These are phyloP conservation scores for Amblyornis subalaris DNA, from an alignment of 2,113 vertebrate genomes.

Conservation along the genomic window DNA sequence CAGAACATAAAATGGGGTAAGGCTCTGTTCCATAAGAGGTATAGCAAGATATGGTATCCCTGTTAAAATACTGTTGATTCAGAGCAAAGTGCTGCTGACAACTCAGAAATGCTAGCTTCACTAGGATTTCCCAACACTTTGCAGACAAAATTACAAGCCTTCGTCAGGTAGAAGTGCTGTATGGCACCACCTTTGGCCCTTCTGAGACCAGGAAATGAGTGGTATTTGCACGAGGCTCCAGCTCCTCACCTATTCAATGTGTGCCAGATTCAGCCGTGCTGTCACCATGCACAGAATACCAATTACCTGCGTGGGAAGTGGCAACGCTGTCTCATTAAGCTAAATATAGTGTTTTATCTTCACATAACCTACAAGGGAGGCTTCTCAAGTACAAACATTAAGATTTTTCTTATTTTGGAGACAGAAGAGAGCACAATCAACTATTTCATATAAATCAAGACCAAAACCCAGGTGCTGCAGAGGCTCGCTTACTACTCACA, in stretches of 20 bases:
- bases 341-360: slow-evolving; percentile 51
- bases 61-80: not conserved
- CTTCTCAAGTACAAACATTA: not conserved
- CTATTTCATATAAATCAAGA: not conserved
- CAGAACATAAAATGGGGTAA: not conserved
- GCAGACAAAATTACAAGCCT: not conserved
- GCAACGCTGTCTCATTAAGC: not conserved
- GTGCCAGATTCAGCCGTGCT: not conserved
- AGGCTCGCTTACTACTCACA: not conserved
- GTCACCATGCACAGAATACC: not conserved
- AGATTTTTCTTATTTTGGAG: not conserved
- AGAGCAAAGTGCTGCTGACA: not conserved
- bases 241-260: not conserved
- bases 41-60: fast-evolving
- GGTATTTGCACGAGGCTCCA: not conserved
- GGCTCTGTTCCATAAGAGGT: not conserved
- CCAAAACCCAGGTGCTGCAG: not conserved
- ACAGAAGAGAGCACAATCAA: not conserved
- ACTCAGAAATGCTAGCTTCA: not conserved
- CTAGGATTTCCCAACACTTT: not conserved
- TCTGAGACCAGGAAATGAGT: not conserved
- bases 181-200: not conserved
- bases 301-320: slow-evolving; percentile 46
- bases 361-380: not conserved
- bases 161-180: not conserved